Evolutionary conservation across 2,888 invertebrate species (phyloP).

Genomic region (Rutpela maculata): DNA sequence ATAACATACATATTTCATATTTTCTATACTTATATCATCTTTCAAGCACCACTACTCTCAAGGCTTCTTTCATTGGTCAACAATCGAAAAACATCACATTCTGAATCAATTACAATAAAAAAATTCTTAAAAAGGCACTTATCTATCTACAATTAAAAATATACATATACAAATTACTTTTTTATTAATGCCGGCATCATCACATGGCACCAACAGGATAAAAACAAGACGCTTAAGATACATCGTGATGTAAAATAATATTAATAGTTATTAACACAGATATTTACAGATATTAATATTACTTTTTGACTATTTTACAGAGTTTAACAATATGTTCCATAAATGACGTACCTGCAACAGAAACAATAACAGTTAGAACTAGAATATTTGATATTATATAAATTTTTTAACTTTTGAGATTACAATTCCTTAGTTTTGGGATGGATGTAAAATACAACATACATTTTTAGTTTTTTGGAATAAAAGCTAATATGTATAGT

Average conservation of each 20-base stretch:
- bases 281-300: constrained; percentile 49
- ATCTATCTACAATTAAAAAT: constrained; percentile 64
- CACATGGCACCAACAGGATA: constrained; percentile 68
- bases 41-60: constrained; percentile 49
- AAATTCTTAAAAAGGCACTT: constrained; percentile 69
- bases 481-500: too few species aligned
- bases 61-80: constrained; percentile 49
- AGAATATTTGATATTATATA: not conserved
- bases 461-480: too few species aligned
- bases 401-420: not conserved
- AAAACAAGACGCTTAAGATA: constrained; percentile 55
- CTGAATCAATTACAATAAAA: constrained; percentile 45
- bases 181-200: constrained; percentile 67
- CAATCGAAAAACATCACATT: constrained; percentile 46
- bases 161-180: constrained; percentile 63
- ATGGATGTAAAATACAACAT: too few species aligned
- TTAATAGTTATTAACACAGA: constrained; percentile 45
- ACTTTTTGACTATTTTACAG: constrained; percentile 42
- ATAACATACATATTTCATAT: constrained; percentile 47
- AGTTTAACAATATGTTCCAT: constrained; percentile 10
- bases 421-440: not conserved
- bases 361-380: not conserved
- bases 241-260: constrained; percentile 58
- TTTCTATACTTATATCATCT: constrained; percentile 38
- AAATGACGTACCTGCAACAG: constrained; percentile 20